These are phyloP conservation scores for Stenodera caucasica DNA, from an alignment of 2,888 invertebrate species.

Conservation along the genomic window DNA sequence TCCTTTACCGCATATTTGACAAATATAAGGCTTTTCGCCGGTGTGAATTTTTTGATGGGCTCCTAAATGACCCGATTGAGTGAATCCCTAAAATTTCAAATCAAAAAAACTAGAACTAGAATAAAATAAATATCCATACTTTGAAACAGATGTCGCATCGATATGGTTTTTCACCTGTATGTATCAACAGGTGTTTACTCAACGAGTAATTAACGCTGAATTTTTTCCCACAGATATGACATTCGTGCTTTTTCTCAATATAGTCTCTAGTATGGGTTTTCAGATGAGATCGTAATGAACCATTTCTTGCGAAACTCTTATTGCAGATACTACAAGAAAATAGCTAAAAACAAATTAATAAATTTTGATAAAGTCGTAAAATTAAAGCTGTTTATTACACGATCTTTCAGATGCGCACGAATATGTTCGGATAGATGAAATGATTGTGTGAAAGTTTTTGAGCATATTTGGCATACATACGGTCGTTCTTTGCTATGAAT, in stretches of 20 bases:
- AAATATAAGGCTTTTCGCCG: conserved; percentile 36
- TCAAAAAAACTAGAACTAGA: background rate
- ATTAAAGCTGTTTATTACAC: conserved; percentile 15
- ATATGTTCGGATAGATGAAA: conserved; percentile 27
- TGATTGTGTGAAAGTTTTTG: conserved; percentile 30
- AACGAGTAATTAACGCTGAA: conserved; percentile 28
- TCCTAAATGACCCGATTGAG: conserved; percentile 23
- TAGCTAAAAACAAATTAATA: background rate
- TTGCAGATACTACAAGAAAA: conserved; percentile 27
- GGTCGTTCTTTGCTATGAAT: conserved; percentile 44
- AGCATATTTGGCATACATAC: conserved; percentile 36
- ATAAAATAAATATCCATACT: too few relatives aligned
- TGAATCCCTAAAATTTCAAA: background rate
- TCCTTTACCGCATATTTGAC: conserved; percentile 37
- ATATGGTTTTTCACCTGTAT: conserved; percentile 38
- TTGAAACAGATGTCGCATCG: conserved; percentile 35
- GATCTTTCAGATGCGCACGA: conserved; percentile 30
- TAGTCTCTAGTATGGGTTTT: conserved; percentile 34
- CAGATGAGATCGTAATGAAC: conserved; percentile 36
- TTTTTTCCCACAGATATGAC: conserved; percentile 6
- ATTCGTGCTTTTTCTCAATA: background rate
- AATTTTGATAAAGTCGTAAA: too few relatives aligned
- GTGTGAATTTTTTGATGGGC: conserved; percentile 36
- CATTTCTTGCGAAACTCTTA: conserved; percentile 36
- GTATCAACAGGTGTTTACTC: conserved; percentile 37